Evolutionary conservation across 1,140 invertebrate species (phyloP), one percentile per base, ranked within the genome.

Genomic region (Ceratitis capitata): DNA sequence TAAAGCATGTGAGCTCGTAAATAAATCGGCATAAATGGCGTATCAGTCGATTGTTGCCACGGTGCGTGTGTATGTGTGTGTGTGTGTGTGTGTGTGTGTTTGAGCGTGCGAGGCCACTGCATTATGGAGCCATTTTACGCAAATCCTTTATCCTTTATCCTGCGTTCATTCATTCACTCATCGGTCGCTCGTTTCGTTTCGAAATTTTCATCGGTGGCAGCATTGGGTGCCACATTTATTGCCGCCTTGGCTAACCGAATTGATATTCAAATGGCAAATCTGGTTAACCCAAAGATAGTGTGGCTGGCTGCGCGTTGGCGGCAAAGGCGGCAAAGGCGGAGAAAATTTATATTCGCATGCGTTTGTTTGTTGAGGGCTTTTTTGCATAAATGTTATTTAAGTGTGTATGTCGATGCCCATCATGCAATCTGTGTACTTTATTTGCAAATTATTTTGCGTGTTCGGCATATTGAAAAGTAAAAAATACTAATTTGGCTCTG

Each of bases 271-370:
- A 83, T 83, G 47, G 42, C 51, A 83, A 83, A 53, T 83, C 82
- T 83, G 82, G 82, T 83, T 83, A 83, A 83, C 82, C 82, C 49
- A 14, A 83, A 83, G 82, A 83, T 83, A 83, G 82, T 83, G 82
- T 47, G 78, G 78, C 78, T 3, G 16, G 12, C 14, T 61, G 4
- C 4, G 1, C n/a, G n/a, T 58, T 58, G 12, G 61, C 61, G 61
- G 35, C 5, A n/a, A n/a, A n/a, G n/a, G n/a, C n/a, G n/a, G n/a
- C n/a, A n/a, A n/a, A n/a, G 58, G 58, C 39, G 32, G 19, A 14
- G 19, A 14, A 74, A 74, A 23, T 78, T 58, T 69, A 3, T 12
- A n/a, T 78, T 19, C 58, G 29, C 26, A 64, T 29, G 26, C 58
- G 12, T 64, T 35, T 12, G 26, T 6, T 53, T 53, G 26, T 61